A percentile compares a stretch with the other conserved stretches of the same genome.
Conservation (phyloP, 2,797 vertebrate species). For the Propithecus perrieri region DNA sequence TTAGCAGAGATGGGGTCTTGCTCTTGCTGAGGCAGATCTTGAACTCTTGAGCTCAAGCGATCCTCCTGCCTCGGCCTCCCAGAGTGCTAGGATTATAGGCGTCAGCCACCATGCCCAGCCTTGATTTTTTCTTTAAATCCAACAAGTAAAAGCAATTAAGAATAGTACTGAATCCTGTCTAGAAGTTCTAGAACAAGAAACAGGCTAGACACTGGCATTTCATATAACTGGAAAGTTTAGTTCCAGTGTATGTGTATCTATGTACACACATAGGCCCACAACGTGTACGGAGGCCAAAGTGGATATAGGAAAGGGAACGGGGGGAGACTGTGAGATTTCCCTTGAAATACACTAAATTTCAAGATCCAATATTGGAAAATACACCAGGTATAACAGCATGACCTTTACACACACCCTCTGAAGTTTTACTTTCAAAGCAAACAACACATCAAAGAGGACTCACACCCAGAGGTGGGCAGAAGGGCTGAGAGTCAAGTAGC, state of each 20-base stretch:
- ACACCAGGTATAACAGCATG: neutral
- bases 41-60: no score
- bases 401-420: neutral
- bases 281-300: neutral
- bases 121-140: no score
- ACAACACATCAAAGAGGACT: neutral
- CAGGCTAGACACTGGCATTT: no score
- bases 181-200: no score
- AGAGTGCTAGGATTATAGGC: no score
- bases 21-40: no score
- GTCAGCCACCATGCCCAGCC: no score
- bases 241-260: neutral
- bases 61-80: no score
- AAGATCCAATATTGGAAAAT: constrained; percentile 14
- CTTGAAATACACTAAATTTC: constrained; percentile 32
- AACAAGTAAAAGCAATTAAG: no score
- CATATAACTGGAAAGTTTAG: no score
- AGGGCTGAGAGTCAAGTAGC: neutral
- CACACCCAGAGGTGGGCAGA: neutral
- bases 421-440: neutral
- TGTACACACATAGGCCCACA: neutral
- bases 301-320: neutral
- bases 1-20: no score
- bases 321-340: neutral
- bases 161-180: no score